A percentile compares a stretch with the other conserved stretches of the same genome.
Evolutionary conservation across 2,888 invertebrate species (phyloP).

Genomic region (Elmis aenea): DNA sequence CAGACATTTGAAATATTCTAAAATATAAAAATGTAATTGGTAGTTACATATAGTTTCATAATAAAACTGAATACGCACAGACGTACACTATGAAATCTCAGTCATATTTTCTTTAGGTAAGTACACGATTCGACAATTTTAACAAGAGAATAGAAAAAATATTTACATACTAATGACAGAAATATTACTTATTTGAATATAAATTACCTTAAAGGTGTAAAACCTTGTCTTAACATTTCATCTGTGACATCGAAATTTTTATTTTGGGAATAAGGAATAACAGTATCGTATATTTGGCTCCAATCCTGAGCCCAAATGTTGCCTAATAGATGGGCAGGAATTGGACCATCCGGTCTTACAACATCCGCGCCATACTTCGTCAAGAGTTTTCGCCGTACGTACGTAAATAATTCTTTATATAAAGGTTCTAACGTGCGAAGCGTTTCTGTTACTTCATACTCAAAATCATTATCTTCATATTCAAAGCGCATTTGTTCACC

Average conservation of each 20-base stretch:
- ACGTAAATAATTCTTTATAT: constrained; percentile 79
- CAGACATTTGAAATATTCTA: constrained; percentile 77
- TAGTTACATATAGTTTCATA: too few species aligned
- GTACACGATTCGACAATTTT: neutral
- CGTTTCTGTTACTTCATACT: constrained; percentile 52
- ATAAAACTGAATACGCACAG: too few species aligned
- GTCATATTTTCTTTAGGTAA: too few species aligned
- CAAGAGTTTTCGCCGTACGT: constrained; percentile 64
- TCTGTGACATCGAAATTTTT: constrained; percentile 69
- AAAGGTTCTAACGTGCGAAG: constrained; percentile 66
- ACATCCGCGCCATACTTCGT: constrained; percentile 46
- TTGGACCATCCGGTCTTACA: constrained; percentile 61
- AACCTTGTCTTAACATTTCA: constrained; percentile 70
- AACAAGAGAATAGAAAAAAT: too few species aligned
- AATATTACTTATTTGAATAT: too few species aligned
- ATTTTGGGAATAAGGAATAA: constrained; percentile 70
- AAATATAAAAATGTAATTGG: neutral
- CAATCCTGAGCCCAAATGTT: constrained; percentile 85
- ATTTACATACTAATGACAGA: too few species aligned
- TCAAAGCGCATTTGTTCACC: constrained; percentile 74
- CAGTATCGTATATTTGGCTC: constrained; percentile 68
- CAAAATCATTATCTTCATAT: constrained; percentile 68
- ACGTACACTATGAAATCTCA: too few species aligned
- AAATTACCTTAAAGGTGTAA: constrained; percentile 62
- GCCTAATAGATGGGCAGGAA: constrained; percentile 81